phyloP scores from a whole-genome alignment of 2,113 vertebrate species.

The Oncorhynchus nerka region DNA sequence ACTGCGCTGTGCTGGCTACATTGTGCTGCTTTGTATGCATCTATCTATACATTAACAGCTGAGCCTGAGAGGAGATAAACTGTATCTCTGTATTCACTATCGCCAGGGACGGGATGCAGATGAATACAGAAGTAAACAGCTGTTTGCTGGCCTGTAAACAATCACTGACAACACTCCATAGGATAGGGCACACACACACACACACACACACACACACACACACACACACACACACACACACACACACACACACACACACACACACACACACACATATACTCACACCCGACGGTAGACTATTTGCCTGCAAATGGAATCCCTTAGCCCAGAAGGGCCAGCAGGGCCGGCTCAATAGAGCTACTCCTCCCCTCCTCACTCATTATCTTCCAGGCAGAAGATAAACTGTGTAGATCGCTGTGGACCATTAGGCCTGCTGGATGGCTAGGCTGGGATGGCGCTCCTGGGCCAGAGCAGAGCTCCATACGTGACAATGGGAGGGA shows the following conservation, averaged over 20 bases:
- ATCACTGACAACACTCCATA: not conserved
- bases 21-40: too few species aligned
- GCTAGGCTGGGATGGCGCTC: not conserved
- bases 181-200: not conserved
- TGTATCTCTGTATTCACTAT: not conserved
- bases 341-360: not conserved
- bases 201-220: not conserved
- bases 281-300: not conserved
- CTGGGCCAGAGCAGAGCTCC: not conserved
- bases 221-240: not conserved
- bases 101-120: not conserved
- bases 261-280: not conserved
- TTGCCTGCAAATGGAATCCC: constrained; percentile 20
- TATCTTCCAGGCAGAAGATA: constrained; percentile 13
- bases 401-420: constrained; percentile 18
- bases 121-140: not conserved
- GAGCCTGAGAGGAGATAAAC: too few species aligned
- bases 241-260: not conserved
- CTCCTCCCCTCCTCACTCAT: constrained; percentile 6
- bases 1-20: too few species aligned
- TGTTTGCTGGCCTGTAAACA: not conserved
- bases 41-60: too few species aligned
- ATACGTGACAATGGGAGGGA: not conserved
- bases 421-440: constrained; percentile 4
- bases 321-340: not conserved